phyloP scores from a whole-genome alignment of 2,113 vertebrate species.

The Phycodurus eques region DNA sequence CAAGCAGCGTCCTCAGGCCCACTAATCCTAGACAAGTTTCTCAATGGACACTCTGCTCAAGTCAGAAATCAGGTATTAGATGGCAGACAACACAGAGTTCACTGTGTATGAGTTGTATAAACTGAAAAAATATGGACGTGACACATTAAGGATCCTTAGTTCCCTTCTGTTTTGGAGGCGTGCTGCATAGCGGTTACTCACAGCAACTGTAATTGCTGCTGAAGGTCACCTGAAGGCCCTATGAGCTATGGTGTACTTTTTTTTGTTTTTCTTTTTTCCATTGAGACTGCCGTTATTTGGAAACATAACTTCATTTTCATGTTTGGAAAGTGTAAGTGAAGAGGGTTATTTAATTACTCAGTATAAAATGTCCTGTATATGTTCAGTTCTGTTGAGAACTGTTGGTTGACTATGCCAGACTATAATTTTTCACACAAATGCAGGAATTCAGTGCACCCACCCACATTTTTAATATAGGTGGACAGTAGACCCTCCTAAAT shows the following conservation, averaged over 20 bases:
- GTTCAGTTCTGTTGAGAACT: background rate
- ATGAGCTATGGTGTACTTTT: background rate
- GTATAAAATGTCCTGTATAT: background rate
- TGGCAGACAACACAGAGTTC: slow-evolving; percentile 12
- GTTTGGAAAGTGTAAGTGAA: background rate
- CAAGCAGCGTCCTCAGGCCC: slow-evolving; percentile 66
- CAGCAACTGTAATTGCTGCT: background rate
- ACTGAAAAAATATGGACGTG: background rate
- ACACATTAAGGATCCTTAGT: background rate
- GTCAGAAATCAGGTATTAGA: slow-evolving; percentile 75
- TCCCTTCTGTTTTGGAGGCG: too few species aligned
- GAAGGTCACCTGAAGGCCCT: background rate
- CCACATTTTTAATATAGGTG: background rate
- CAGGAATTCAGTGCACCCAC: background rate
- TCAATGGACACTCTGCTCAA: slow-evolving; percentile 76
- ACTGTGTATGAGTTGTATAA: background rate
- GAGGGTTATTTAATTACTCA: background rate
- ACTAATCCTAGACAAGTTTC: slow-evolving; percentile 65
- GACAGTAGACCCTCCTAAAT: too few species aligned
- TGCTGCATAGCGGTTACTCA: too few species aligned
- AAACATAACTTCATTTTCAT: background rate
- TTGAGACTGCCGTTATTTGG: background rate
- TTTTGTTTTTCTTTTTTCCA: background rate
- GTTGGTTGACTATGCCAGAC: background rate
- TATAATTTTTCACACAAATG: background rate